Evolutionary conservation across 1,140 invertebrate species (phyloP), one percentile per base, ranked within the genome.

Genomic region (Popillia japonica): DNA sequence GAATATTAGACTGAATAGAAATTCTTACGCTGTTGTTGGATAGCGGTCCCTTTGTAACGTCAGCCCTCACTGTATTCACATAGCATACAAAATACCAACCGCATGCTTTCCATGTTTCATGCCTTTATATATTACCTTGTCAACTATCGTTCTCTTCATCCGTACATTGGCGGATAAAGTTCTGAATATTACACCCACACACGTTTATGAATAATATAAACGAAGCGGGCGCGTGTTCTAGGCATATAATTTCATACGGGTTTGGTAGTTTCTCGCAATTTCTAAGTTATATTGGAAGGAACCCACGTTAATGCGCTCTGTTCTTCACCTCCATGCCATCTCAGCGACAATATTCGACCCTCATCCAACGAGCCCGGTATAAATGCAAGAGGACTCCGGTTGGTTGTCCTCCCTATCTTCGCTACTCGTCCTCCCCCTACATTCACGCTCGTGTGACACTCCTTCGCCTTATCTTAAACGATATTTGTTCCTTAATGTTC

Each of bases 401-500:
- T 17, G 48, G 4, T 22, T 68, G 61, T 27, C 27, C 44, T 68
- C 61, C 17, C 61, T 68, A 68, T 68, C 61, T 10, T 17, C 44
- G 1, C n/a, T 17, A 14, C 44, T 68, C 27, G 61, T 22, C 7
- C 22, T 22, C 22, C 27, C 61, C 22, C 23, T 7, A n/a, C 27
- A 11, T 68, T 68, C 14, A 20, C 61, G 61, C 22, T 68, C 20
- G 48, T 55, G 48, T 27, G 20, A 68, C 61, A 27, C 27, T 27
- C 8, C 61, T 68, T 10, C 22, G 61, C 22, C 61, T 68, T 68
- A 68, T 68, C 61, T 68, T 68, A 68, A 68, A 68, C 61, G 61
- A 68, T 68, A 68, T 68, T 68, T 68, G 61, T 68, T 68, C 61
- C 61, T 68, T 68, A 68, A 68, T 68, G 61, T 68, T 68, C 61